Percentiles rank a stretch among this genome's conserved stretches.
Conservation (phyloP, 2,797 vertebrate species). For the Lagocephalus sceleratus region DNA sequence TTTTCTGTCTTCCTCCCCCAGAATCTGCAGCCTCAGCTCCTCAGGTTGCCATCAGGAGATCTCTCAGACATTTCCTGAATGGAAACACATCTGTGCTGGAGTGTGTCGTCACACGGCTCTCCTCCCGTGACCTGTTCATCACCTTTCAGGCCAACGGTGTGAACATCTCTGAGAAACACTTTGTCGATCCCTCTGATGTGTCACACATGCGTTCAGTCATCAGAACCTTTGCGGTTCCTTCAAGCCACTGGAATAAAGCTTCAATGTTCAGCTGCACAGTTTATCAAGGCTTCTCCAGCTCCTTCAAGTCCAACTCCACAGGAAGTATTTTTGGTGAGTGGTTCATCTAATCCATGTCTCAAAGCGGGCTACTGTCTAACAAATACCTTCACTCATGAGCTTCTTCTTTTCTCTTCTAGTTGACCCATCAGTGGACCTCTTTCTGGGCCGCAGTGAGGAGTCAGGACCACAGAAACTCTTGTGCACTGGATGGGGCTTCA, state of each 20-base stretch:
- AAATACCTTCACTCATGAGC: neutral
- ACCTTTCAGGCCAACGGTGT: conserved; percentile 30
- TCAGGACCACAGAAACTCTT: conserved; percentile 3
- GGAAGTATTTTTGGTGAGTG: conserved; percentile 57
- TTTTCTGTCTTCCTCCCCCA: conserved; percentile 13
- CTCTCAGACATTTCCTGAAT: conserved; percentile 27
- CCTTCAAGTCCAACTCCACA: conserved; percentile 13
- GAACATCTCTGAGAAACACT: conserved; percentile 14
- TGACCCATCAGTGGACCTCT: conserved; percentile 50
- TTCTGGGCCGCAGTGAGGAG: conserved; percentile 23
- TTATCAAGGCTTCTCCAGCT: conserved; percentile 33
- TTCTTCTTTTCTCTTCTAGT: conserved; percentile 19
- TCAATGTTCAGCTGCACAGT: conserved; percentile 53
- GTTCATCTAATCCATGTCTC: neutral
- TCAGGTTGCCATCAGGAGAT: conserved; percentile 57
- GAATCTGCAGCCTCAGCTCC: conserved; percentile 25
- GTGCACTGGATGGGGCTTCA: conserved; percentile 43
- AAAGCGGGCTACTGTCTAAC: neutral
- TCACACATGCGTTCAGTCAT: conserved; percentile 20
- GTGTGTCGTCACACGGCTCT: conserved; percentile 52
- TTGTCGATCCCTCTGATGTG: conserved; percentile 33
- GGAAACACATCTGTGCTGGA: conserved; percentile 37
- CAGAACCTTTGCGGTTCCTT: conserved; percentile 18
- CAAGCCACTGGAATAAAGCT: fast-evolving
- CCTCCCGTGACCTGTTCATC: conserved; percentile 50